Percentiles rank a stretch among this genome's conserved stretches.
Evolutionary conservation across 2,888 invertebrate species (phyloP).

Genomic region (Folsomia manolachei): DNA sequence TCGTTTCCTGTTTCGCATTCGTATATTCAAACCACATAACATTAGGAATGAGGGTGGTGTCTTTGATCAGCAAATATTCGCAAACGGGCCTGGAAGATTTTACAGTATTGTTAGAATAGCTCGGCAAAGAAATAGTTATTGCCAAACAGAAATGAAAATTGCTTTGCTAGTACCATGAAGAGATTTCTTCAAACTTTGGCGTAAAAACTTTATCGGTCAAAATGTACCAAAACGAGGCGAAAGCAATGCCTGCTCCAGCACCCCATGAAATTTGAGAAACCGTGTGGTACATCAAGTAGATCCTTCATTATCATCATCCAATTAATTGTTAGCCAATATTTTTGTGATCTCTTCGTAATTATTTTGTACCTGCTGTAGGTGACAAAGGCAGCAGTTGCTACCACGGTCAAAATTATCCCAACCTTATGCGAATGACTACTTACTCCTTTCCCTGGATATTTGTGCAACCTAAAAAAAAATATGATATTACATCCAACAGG

Average conservation of each 20-base stretch:
- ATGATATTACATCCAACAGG: no score
- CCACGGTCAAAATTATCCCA: conserved; percentile 45
- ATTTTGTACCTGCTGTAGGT: conserved; percentile 49
- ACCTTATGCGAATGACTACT: conserved; percentile 46
- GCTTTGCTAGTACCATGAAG: conserved; percentile 69
- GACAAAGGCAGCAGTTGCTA: conserved; percentile 44
- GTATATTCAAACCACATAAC: conserved; percentile 92
- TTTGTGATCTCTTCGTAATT: no score
- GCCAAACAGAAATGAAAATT: not conserved
- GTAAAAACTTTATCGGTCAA: conserved; percentile 76
- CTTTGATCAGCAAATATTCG: conserved; percentile 79
- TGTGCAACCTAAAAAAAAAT: conserved; percentile 43
- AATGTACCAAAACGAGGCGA: conserved; percentile 78
- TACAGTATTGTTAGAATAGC: not conserved
- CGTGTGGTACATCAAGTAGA: conserved; percentile 85
- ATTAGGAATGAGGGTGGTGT: conserved; percentile 86
- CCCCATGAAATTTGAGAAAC: conserved; percentile 77
- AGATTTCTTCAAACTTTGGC: conserved; percentile 78
- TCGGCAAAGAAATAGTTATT: no score
- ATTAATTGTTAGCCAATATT: no score
- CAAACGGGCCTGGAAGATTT: conserved; percentile 69
- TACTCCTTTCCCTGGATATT: conserved; percentile 47
- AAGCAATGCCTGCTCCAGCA: conserved; percentile 67
- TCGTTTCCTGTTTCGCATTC: conserved; percentile 76
- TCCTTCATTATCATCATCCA: conserved; percentile 63